These are phyloP conservation scores for Teleogryllus occipitalis DNA, from an alignment of 1,140 invertebrate genomes.

Conservation along the genomic window DNA sequence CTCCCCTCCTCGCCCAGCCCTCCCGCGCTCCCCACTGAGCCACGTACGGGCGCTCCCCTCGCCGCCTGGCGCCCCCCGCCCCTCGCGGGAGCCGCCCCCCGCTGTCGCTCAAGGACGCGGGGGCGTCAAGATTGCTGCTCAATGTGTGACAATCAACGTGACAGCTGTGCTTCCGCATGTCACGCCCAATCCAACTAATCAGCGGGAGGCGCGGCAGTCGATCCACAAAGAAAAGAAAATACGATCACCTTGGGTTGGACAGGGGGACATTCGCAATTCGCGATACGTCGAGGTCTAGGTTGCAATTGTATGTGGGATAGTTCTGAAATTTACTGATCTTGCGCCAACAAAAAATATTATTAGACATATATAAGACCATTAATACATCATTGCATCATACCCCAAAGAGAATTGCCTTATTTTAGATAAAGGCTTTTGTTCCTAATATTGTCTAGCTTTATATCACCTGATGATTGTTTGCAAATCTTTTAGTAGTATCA, in stretches of 20 bases:
- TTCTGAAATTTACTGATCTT: too few relatives aligned
- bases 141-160: neutral
- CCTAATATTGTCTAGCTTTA: too few relatives aligned
- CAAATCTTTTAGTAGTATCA: too few relatives aligned
- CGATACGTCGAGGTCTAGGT: neutral
- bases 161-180: neutral
- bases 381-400: too few relatives aligned
- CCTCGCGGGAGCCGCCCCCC: neutral
- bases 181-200: neutral
- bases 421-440: too few relatives aligned
- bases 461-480: too few relatives aligned
- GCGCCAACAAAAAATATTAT: too few relatives aligned
- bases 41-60: neutral
- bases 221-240: neutral
- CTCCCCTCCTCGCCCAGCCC: too few relatives aligned
- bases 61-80: neutral
- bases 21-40: neutral
- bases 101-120: neutral
- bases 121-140: neutral
- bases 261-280: neutral
- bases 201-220: neutral
- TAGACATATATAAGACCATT: too few relatives aligned
- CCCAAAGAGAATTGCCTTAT: too few relatives aligned
- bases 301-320: too few relatives aligned
- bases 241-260: too few relatives aligned